Conservation (phyloP, 1,140 invertebrate genomes). For the Scaptomyza pallida region DNA sequence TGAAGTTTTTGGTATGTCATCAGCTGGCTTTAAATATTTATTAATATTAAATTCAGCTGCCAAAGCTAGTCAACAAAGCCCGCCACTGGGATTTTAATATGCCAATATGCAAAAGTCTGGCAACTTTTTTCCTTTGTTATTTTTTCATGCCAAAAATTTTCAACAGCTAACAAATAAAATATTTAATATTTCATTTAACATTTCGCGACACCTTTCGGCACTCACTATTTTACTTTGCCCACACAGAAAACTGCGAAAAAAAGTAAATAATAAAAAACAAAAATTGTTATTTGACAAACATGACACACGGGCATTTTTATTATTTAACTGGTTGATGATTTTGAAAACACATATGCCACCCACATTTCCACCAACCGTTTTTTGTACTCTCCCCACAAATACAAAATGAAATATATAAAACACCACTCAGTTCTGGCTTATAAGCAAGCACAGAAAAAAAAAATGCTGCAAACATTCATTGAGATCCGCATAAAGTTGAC, state of each 20-base stretch:
- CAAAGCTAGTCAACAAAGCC: slow-evolving; percentile 16
- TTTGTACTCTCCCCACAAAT: neutral
- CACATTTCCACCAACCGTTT: too few relatives aligned
- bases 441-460: slow-evolving; percentile 4
- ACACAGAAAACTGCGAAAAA: neutral
- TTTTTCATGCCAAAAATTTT: slow-evolving; percentile 4
- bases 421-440: slow-evolving; percentile 16
- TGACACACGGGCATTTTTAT: slow-evolving; percentile 33
- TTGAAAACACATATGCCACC: slow-evolving; percentile 4
- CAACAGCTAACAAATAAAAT: slow-evolving; percentile 6
- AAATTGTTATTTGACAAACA: slow-evolving; percentile 20
- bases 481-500: slow-evolving; percentile 27
- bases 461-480: slow-evolving; percentile 5
- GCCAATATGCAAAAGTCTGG: slow-evolving; percentile 4
- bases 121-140: neutral
- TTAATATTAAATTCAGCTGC: slow-evolving; percentile 18
- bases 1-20: slow-evolving; percentile 10
- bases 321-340: slow-evolving; percentile 50
- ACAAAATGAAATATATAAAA: neutral
- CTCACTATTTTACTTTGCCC: neutral
- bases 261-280: neutral
- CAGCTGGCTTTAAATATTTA: slow-evolving; percentile 26
- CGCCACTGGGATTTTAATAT: slow-evolving; percentile 25
- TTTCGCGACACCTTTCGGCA: slow-evolving; percentile 30
- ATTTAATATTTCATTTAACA: slow-evolving; percentile 34